Conservation (phyloP, 2,113 vertebrate species). For the Phaetusa simplex region DNA sequence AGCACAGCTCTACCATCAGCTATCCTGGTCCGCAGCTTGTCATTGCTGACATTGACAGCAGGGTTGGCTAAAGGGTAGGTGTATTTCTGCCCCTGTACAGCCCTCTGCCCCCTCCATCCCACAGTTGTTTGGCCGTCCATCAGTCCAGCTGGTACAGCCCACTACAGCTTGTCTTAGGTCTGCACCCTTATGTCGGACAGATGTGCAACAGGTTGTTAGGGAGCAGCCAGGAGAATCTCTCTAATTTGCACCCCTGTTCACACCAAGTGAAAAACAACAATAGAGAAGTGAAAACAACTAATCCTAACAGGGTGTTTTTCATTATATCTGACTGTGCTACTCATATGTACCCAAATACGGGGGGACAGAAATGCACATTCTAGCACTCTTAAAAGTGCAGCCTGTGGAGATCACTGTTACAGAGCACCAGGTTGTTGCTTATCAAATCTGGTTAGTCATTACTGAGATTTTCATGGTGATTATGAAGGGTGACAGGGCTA, state of each 20-base stretch:
- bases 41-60: accelerated
- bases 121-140: accelerated
- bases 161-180: background rate
- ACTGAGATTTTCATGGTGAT: background rate
- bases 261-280: background rate
- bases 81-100: background rate
- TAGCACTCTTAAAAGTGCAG: background rate
- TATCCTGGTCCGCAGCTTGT: background rate
- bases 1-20: background rate
- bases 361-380: background rate
- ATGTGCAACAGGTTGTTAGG: background rate
- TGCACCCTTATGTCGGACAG: background rate
- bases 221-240: background rate
- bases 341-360: background rate
- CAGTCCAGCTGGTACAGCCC: too few species aligned
- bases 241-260: background rate
- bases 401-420: background rate
- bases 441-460: background rate
- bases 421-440: background rate
- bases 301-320: background rate
- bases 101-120: background rate
- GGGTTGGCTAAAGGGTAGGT: background rate
- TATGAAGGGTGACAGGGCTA: background rate
- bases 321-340: background rate
- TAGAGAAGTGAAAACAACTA: background rate